Percentiles rank a stretch among this genome's conserved stretches.
These are phyloP conservation scores for Malurus alboscapulatus DNA, from an alignment of 2,113 vertebrate species.

Conservation along the genomic window DNA sequence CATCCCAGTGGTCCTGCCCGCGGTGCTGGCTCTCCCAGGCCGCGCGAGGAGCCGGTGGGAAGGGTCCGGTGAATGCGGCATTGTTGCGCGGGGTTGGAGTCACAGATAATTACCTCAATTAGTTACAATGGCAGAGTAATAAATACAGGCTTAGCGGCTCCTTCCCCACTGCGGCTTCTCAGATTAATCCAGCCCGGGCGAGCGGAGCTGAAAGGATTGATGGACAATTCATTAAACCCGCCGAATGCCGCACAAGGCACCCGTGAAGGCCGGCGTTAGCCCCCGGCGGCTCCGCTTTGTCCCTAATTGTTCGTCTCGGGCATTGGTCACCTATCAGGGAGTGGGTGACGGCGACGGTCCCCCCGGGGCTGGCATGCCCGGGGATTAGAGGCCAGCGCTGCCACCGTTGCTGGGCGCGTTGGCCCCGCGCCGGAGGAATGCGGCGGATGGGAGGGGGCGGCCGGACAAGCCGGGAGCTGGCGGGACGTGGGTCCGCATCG, in stretches of 20 bases:
- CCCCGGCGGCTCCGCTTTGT: slow-evolving; percentile 94
- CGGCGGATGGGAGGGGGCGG: slow-evolving; percentile 61
- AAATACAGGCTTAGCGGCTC: slow-evolving; percentile 99
- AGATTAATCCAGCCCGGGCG: slow-evolving; percentile 89
- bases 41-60: slow-evolving; percentile 45
- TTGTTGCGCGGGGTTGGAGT: slow-evolving; percentile 96
- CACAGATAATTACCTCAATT: slow-evolving; percentile 99
- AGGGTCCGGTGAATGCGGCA: slow-evolving; percentile 79
- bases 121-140: slow-evolving; percentile 99
- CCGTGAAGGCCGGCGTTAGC: slow-evolving; percentile 99
- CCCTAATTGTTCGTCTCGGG: slow-evolving; percentile 80
- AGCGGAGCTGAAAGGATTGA: slow-evolving; percentile 92
- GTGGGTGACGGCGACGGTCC: slow-evolving; percentile 91
- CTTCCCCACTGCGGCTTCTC: slow-evolving; percentile 97
- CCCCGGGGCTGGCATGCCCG: slow-evolving; percentile 72
- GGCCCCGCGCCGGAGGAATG: slow-evolving; percentile 90
- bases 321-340: slow-evolving; percentile 86
- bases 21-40: slow-evolving; percentile 62
- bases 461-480: slow-evolving; percentile 83
- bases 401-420: slow-evolving; percentile 86
- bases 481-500: background rate
- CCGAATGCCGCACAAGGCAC: slow-evolving; percentile 97
- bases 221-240: slow-evolving; percentile 99
- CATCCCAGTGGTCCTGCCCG: background rate
- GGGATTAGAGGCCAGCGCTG: slow-evolving; percentile 77